Evolutionary conservation across 2,113 vertebrate species (phyloP), one percentile per base, ranked within the genome.

Genomic region (Vimba vimba): DNA sequence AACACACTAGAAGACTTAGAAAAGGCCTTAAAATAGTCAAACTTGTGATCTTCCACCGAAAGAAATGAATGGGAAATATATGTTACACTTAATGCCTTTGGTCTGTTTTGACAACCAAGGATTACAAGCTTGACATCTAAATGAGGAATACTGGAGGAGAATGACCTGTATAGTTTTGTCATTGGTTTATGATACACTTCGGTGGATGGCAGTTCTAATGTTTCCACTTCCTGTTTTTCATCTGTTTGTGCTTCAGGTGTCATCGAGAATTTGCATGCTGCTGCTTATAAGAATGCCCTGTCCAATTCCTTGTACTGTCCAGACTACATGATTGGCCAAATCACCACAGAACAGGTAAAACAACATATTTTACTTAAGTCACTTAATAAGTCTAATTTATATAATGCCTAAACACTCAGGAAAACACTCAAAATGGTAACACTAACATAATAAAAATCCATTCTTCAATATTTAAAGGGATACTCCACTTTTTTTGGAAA

Each of bases 231-330:
- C 8, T 68, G 27, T 27, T 17, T 15, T 60, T 69, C 9, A 21
- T 57, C 47, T 66, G 21, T 89, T 27, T 73, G 36, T 84, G 90
- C 30, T 39, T 43, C 85, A 99, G 98, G 88, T 90, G 87, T 99
- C 85, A 88, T 99, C 86, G 98, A 99, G 91, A 95, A 94, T 87
- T 90, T 99, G 86, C 98, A 99, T 84, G 92, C 91, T 85, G 96
- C 93, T 25, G 96, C 98, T 86, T 99, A 97, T 80, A 96, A 96
- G 91, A 97, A 96, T 43, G 88, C 96, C 62, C 95, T 99, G 83
- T 93, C 94, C 87, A 99, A 99, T 91, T 96, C 98, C 13, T 92
- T 99, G 57, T 99, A 97, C 88, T 99, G 98, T 91, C 98, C 98
- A 64, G 94, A 96, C 84, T 96, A 97, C 89, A 94, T 93, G 94